phyloP scores from a whole-genome alignment of 1,140 invertebrate genomes.

The Matsumurasca onukii region DNA sequence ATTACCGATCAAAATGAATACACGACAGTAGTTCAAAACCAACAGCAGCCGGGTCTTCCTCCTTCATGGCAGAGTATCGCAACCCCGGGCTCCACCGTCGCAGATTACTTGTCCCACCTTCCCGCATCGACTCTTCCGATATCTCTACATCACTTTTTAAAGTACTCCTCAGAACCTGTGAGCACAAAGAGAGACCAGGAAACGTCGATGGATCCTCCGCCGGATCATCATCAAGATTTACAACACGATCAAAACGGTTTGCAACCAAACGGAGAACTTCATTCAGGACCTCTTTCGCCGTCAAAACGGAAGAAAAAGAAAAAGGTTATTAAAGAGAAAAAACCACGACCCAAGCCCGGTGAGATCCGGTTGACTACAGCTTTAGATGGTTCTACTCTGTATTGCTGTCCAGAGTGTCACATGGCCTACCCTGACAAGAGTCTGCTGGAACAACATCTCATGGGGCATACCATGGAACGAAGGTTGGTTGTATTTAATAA shows the following conservation, averaged over 20 bases:
- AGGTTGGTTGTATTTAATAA: slow-evolving; percentile 31
- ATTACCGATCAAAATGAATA: slow-evolving; percentile 30
- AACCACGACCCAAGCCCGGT: slow-evolving; percentile 75
- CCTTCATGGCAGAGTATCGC: slow-evolving; percentile 72
- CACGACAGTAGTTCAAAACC: slow-evolving; percentile 26
- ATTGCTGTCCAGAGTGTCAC: slow-evolving; percentile 84
- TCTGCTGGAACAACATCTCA: slow-evolving; percentile 76
- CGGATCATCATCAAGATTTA: slow-evolving; percentile 38
- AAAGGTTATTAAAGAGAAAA: slow-evolving; percentile 75
- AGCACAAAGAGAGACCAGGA: slow-evolving; percentile 65
- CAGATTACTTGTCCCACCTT: slow-evolving; percentile 78
- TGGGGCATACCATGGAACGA: slow-evolving; percentile 54
- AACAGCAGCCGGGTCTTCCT: slow-evolving; percentile 38
- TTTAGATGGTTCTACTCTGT: slow-evolving; percentile 77
- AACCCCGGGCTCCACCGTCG: slow-evolving; percentile 73
- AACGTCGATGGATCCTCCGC: slow-evolving; percentile 18
- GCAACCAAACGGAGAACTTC: slow-evolving; percentile 36
- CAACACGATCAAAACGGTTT: slow-evolving; percentile 39
- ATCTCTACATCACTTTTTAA: slow-evolving; percentile 79
- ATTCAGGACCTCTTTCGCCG: slow-evolving; percentile 45
- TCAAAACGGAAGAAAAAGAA: slow-evolving; percentile 84
- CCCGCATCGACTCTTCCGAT: slow-evolving; percentile 73
- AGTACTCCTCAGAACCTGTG: slow-evolving; percentile 76
- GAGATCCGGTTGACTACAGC: slow-evolving; percentile 81
- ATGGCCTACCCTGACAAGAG: slow-evolving; percentile 82